Evolutionary conservation across 2,888 invertebrate genomes (phyloP).

Genomic region (Heliconius ismenius): DNA sequence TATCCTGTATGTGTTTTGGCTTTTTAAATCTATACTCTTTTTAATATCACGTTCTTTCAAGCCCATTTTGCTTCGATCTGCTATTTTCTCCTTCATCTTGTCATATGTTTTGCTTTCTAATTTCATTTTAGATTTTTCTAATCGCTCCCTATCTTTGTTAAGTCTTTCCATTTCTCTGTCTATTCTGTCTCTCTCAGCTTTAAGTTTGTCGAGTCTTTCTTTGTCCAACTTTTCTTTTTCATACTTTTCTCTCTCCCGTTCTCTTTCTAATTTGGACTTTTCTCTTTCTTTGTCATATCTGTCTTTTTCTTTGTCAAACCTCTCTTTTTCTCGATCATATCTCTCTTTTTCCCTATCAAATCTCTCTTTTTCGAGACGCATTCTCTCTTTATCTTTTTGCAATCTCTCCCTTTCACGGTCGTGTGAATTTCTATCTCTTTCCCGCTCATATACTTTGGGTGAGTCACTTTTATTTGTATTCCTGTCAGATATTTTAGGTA

Average conservation of each 20-base stretch:
- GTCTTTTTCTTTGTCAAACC: constrained; percentile 53
- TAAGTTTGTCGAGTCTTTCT: constrained; percentile 66
- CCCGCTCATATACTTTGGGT: constrained; percentile 56
- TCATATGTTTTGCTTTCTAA: constrained; percentile 59
- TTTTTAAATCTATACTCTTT: constrained; percentile 74
- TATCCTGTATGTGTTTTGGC: constrained; percentile 78
- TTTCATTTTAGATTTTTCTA: constrained; percentile 70
- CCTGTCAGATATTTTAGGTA: constrained; percentile 79
- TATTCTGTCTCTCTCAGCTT: constrained; percentile 71
- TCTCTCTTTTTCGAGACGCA: constrained; percentile 51
- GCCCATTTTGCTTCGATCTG: constrained; percentile 60
- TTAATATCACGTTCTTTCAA: constrained; percentile 54
- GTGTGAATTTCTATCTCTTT: constrained; percentile 53
- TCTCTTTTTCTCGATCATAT: constrained; percentile 53
- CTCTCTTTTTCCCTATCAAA: constrained; percentile 19
- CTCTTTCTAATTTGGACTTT: constrained; percentile 40
- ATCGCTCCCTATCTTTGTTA: constrained; percentile 66
- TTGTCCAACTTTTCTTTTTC: constrained; percentile 50
- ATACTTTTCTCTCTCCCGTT: constrained; percentile 45
- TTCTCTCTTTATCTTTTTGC: constrained; percentile 48
- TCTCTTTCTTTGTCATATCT: constrained; percentile 51
- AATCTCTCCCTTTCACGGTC: constrained; percentile 50
- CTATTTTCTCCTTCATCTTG: constrained; percentile 53
- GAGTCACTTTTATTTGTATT: constrained; percentile 55
- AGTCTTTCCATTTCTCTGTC: constrained; percentile 72